Conservation (phyloP, 2,888 invertebrate genomes). For the Kryphioiulus occultus region DNA sequence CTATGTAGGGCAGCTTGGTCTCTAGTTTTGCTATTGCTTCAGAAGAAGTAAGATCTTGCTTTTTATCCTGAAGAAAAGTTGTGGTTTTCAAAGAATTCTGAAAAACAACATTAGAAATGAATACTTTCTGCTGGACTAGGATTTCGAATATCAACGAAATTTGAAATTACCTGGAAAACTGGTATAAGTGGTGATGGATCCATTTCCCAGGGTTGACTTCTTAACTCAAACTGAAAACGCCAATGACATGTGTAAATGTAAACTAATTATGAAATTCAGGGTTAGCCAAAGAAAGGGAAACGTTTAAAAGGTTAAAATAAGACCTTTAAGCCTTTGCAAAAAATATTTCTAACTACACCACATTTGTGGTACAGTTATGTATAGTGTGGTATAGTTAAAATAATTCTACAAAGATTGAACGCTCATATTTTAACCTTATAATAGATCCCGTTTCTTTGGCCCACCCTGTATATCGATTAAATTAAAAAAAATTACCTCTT, state of each 20-base stretch:
- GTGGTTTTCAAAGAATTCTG: background rate
- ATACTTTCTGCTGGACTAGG: no score
- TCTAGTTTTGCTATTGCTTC: background rate
- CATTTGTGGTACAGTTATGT: no score
- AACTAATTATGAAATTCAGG: no score
- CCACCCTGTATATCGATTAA: background rate
- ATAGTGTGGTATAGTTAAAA: no score
- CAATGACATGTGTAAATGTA: background rate
- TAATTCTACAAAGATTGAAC: no score
- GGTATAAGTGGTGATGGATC: background rate
- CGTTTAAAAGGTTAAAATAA: no score
- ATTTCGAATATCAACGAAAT: no score
- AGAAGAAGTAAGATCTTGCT: background rate
- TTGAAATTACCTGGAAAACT: conserved; percentile 26
- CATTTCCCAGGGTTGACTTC: conserved; percentile 35
- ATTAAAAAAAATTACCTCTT: background rate
- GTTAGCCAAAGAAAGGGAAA: no score
- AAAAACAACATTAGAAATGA: background rate
- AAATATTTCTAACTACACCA: no score
- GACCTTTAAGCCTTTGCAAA: no score
- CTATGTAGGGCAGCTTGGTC: background rate
- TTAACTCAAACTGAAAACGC: conserved; percentile 2
- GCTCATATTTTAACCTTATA: no score
- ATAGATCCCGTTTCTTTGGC: no score
- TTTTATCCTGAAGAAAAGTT: background rate